Conservation (phyloP, 2,797 vertebrate species). For the Tragelaphus eurycerus region DNA sequence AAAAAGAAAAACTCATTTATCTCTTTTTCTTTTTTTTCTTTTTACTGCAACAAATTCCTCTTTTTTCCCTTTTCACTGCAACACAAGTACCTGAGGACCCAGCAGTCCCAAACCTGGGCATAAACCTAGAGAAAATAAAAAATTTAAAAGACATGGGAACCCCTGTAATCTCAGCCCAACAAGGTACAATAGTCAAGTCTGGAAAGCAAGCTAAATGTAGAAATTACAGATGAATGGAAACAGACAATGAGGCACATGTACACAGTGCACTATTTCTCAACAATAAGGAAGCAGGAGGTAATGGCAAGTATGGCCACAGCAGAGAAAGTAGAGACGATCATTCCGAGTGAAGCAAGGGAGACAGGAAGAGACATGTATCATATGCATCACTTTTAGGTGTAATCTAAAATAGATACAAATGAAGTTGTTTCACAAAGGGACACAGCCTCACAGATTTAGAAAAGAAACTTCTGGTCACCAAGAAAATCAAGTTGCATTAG, state of each 20-base stretch:
- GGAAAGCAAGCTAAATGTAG: neutral
- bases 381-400: too few species aligned
- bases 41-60: neutral
- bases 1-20: neutral
- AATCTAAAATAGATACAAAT: rapidly evolving
- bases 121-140: neutral
- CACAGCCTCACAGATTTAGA: neutral
- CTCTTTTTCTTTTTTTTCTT: neutral
- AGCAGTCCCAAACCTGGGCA: neutral
- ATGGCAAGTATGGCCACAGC: neutral
- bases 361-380: rapidly evolving
- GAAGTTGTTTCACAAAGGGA: neutral
- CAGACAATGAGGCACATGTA: neutral
- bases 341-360: rapidly evolving
- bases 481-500: neutral
- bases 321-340: neutral
- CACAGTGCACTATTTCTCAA: neutral
- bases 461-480: neutral
- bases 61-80: neutral
- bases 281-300: neutral
- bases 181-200: neutral
- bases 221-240: neutral
- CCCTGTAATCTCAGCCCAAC: neutral
- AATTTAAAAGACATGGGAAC: neutral
- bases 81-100: neutral